These are phyloP conservation scores for Busseola fusca DNA, from an alignment of 2,888 invertebrate species.

Conservation along the genomic window DNA sequence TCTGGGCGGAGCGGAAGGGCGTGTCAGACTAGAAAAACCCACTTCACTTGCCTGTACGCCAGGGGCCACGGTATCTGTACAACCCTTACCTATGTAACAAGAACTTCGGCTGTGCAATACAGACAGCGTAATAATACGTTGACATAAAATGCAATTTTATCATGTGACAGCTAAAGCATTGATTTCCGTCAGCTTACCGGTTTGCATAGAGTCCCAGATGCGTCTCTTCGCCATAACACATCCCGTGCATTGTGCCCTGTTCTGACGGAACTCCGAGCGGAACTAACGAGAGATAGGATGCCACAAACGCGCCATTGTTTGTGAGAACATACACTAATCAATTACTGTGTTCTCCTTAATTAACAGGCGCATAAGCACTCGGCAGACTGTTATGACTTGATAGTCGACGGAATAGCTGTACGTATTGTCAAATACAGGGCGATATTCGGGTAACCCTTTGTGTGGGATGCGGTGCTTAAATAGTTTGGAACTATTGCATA, in stretches of 20 bases:
- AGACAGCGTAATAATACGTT: constrained; percentile 15
- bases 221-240: constrained; percentile 24
- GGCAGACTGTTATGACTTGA: constrained; percentile 13
- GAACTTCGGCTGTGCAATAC: neutral
- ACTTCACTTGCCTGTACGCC: too few species aligned
- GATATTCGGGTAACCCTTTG: constrained; percentile 1
- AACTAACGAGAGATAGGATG: constrained; percentile 35
- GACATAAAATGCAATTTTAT: constrained; percentile 5
- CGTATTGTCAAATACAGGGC: constrained; percentile 3
- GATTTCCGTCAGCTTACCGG: constrained; percentile 25
- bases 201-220: constrained; percentile 16
- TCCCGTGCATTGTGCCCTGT: constrained; percentile 37
- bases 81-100: neutral
- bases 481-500: neutral
- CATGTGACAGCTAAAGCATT: constrained; percentile 11
- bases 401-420: constrained; percentile 10
- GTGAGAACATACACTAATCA: constrained; percentile 32
- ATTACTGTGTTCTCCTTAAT: constrained; percentile 38
- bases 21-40: too few species aligned
- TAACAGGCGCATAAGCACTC: constrained; percentile 4
- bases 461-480: neutral
- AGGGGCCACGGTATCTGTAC: too few species aligned
- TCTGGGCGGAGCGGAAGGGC: too few species aligned
- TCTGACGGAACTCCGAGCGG: constrained; percentile 40
- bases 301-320: constrained; percentile 32